Conservation (phyloP, 2,113 vertebrate genomes). For the Leptobrachium ailaonicum region DNA sequence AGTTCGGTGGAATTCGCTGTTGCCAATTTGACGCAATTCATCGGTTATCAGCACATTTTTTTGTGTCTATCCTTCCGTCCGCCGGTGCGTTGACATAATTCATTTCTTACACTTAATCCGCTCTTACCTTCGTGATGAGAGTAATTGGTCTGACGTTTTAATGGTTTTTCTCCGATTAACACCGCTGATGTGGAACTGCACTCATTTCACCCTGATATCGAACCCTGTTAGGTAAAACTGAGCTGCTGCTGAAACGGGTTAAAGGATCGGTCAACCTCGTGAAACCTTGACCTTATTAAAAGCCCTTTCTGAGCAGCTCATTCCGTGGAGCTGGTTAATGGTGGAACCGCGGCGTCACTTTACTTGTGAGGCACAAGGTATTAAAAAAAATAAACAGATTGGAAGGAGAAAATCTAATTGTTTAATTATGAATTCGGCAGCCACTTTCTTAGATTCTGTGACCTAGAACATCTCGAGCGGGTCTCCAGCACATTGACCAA, state of each 20-base stretch:
- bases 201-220: background rate
- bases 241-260: background rate
- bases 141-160: slow-evolving; percentile 6
- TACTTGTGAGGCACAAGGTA: background rate
- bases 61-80: background rate
- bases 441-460: slow-evolving; percentile 10
- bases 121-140: slow-evolving; percentile 4
- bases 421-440: slow-evolving; percentile 34
- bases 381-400: background rate
- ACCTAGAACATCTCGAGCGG: background rate
- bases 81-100: background rate
- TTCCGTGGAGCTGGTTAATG: background rate
- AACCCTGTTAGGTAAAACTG: background rate
- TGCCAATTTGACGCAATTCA: no score
- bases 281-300: slow-evolving; percentile 6
- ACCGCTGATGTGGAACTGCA: background rate
- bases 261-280: background rate
- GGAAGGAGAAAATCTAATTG: slow-evolving; percentile 15
- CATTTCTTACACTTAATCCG: background rate
- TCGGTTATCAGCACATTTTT: background rate
- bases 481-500: slow-evolving; percentile 1
- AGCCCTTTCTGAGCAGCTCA: background rate
- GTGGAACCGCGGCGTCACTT: background rate
- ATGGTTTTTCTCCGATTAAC: slow-evolving; percentile 2
- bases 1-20: no score